Conservation (phyloP, 2,113 vertebrate species). For the Glaucomys volans region DNA sequence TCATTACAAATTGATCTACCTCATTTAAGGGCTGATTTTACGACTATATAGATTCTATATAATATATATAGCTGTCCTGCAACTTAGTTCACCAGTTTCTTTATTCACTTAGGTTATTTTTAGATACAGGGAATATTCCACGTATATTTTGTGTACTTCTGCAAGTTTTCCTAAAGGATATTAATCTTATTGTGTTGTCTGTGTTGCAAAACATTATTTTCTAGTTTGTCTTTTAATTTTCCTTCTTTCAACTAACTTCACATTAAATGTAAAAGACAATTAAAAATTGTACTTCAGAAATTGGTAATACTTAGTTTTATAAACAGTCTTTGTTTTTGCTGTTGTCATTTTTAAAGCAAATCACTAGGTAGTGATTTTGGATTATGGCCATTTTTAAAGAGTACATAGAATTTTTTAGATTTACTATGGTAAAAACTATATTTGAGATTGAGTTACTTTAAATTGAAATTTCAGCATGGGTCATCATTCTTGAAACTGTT, state of each 20-base stretch:
- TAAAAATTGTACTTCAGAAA: not conserved
- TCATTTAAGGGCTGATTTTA: not conserved
- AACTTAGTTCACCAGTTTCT: not conserved
- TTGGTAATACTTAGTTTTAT: slow-evolving; percentile 14
- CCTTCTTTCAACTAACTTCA: slow-evolving; percentile 65
- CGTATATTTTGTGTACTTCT: not conserved
- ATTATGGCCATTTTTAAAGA: not conserved
- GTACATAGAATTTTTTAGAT: not conserved
- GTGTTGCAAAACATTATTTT: slow-evolving; percentile 56
- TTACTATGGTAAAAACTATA: not conserved
- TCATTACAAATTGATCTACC: not conserved
- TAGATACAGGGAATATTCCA: not conserved
- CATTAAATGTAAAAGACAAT: slow-evolving; percentile 24
- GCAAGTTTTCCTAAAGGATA: not conserved
- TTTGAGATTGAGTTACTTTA: slow-evolving; percentile 23
- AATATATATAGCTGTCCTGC: not conserved
- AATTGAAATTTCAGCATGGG: not conserved
- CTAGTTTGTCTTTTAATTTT: slow-evolving; percentile 58
- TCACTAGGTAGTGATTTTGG: not conserved
- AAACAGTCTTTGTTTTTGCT: not conserved
- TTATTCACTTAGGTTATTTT: not conserved
- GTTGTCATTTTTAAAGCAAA: slow-evolving; percentile 46
- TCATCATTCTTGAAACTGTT: not conserved
- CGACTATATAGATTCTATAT: not conserved
- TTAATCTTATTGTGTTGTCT: slow-evolving; percentile 7